A percentile compares a stretch with the other conserved stretches of the same genome.
These are phyloP conservation scores for Mormyrus proboscirostris DNA, from an alignment of 2,797 vertebrate species.

Conservation along the genomic window DNA sequence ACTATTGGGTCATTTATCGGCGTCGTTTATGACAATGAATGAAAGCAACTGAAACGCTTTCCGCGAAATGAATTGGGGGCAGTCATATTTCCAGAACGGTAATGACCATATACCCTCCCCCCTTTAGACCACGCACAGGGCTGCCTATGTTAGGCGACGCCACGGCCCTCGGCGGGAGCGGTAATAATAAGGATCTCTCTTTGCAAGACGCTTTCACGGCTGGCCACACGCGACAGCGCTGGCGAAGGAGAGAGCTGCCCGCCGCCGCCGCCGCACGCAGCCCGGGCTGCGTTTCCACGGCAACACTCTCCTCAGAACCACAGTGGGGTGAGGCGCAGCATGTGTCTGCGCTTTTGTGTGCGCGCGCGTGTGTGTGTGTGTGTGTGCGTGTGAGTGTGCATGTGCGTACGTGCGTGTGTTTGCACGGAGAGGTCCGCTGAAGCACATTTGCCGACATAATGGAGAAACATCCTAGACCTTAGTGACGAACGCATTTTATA, in stretches of 20 bases:
- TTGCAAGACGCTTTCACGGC: constrained; percentile 25
- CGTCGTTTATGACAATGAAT: not conserved
- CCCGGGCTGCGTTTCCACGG: constrained; percentile 66
- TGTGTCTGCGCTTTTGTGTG: not conserved
- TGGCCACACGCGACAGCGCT: constrained; percentile 23
- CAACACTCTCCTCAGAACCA: constrained; percentile 64
- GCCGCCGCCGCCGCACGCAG: constrained; percentile 42
- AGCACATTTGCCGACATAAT: not conserved
- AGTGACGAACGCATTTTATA: not conserved
- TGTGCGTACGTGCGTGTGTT: constrained; percentile 17
- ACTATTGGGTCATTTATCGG: not conserved
- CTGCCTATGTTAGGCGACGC: not conserved
- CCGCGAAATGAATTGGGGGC: not conserved
- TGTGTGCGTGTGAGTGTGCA: not conserved
- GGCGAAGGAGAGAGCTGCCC: not conserved
- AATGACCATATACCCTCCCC: not conserved
- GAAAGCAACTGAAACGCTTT: not conserved
- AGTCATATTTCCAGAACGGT: not conserved
- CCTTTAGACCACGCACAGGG: not conserved
- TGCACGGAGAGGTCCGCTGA: not conserved
- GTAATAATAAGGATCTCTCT: not conserved
- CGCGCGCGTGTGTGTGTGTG: constrained; percentile 14
- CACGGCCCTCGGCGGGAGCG: not conserved
- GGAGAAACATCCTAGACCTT: not conserved
- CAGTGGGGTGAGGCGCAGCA: constrained; percentile 46